Conservation (phyloP, 1,140 invertebrate genomes). For the Nymphalis io region DNA sequence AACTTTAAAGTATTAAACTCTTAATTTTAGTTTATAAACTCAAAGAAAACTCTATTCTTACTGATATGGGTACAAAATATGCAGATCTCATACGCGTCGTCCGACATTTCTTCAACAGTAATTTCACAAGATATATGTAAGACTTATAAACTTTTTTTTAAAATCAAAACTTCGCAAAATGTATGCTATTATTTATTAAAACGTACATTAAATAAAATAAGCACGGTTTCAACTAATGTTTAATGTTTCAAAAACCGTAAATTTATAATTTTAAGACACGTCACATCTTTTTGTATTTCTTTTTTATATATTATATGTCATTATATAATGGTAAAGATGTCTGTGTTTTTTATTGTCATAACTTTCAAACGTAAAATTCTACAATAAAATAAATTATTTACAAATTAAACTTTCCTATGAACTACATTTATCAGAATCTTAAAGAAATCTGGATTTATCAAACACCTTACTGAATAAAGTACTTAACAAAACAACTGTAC, state of each 20-base stretch:
- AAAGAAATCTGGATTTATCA: slow-evolving; percentile 39
- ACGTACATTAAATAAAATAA: slow-evolving; percentile 6
- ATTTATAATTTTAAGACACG: neutral
- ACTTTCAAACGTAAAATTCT: neutral
- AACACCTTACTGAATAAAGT: slow-evolving; percentile 28
- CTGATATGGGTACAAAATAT: slow-evolving; percentile 26
- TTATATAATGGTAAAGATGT: neutral
- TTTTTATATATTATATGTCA: neutral
- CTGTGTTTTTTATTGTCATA: neutral
- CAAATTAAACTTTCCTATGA: slow-evolving; percentile 43
- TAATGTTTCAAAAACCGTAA: neutral
- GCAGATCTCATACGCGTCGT: neutral
- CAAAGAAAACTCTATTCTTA: neutral
- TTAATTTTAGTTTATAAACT: neutral
- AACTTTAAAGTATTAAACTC: neutral
- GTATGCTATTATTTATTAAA: neutral
- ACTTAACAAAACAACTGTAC: slow-evolving; percentile 64
- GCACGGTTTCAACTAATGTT: neutral
- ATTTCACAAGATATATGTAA: neutral
- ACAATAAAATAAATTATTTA: slow-evolving; percentile 14
- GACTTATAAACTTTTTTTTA: neutral
- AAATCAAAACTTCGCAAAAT: neutral
- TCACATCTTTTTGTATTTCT: neutral
- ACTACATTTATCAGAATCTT: slow-evolving; percentile 57
- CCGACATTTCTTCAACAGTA: slow-evolving; percentile 4